Percentiles rank a stretch among this genome's conserved stretches.
Evolutionary conservation across 2,888 invertebrate genomes (phyloP).

Genomic region (Monopis laevigella): DNA sequence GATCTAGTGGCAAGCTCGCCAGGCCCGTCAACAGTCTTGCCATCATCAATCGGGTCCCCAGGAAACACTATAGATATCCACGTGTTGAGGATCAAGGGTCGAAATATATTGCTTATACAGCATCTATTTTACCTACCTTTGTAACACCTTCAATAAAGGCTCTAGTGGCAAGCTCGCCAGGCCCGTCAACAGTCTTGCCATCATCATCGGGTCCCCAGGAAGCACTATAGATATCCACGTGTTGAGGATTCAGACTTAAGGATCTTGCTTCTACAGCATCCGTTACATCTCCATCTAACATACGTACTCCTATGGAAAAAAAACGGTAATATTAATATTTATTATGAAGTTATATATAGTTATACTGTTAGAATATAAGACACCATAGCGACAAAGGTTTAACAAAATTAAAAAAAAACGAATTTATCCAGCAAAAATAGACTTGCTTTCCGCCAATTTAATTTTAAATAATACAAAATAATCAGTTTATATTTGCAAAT

Average conservation of each 20-base stretch:
- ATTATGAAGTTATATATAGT: too few species aligned
- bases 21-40: constrained; percentile 97
- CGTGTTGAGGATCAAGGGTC: constrained; percentile 95
- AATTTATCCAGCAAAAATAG: too few species aligned
- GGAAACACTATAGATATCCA: constrained; percentile 98
- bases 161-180: constrained; percentile 91
- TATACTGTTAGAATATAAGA: too few species aligned
- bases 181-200: constrained; percentile 97
- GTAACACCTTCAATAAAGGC: constrained; percentile 97
- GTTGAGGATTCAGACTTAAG: constrained; percentile 92
- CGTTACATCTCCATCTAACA: constrained; percentile 98
- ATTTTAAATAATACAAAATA: too few species aligned
- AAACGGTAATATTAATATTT: constrained; percentile 1
- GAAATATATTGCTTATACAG: too few species aligned
- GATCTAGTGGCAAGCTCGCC: constrained; percentile 94
- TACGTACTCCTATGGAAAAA: constrained; percentile 80
- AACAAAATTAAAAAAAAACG: too few species aligned
- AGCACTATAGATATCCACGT: constrained; percentile 98
- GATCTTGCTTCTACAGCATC: constrained; percentile 98
- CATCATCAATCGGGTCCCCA: constrained; percentile 99
- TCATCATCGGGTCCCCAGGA: constrained; percentile 99
- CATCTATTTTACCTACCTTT: constrained; percentile 70
- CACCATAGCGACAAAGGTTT: too few species aligned
- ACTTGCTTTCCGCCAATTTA: too few species aligned
- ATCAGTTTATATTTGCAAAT: too few species aligned